Evolutionary conservation across 1,140 invertebrate species (phyloP), one percentile per base, ranked within the genome.

Genomic region (Acyrthosiphon pisum): DNA sequence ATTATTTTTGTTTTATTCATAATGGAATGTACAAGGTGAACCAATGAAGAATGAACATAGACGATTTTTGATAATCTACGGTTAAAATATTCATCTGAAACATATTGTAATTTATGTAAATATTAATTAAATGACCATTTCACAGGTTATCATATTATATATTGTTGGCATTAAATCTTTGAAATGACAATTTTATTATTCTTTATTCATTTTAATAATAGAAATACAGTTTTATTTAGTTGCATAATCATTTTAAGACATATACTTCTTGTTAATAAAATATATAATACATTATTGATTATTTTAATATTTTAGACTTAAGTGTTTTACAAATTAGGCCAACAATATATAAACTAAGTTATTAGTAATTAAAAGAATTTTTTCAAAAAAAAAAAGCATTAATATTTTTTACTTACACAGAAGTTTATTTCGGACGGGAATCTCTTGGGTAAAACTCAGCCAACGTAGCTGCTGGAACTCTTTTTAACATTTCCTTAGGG

Each of bases 401-500:
- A 26, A 81, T n/a, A n/a, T 50, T 9, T 37, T 88, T n/a, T 81
- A 92, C 90, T 92, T 92, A 83, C 89, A 41, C 7, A 48, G 1
- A 37, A 44, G 18, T 41, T 93, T 93, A 93, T 93, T 93, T 93
- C 44, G 91, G 94, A 83, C 97, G 97, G 90, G 97, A 97, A 95
- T 98, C 98, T 95, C 98, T 96, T 56, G 99, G 99, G 96, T 99
- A 99, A 96, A 99, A 99, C 96, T 99, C 99, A 30, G 98, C 98
- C 94, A 99, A 96, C 81, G 97, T 99, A 93, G 96, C 97, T 68
- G 98, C 98, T 46, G 99, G 99, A 95, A 99, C 99, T 97, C 99
- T 97, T 95, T 99, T 99, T 94, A 99, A 96, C 99, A 99, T 99
- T 96, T 99, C 99, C 96, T 99, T 99, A 94, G 99, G 99, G 98